Evolutionary conservation across 1,140 invertebrate genomes (phyloP), one percentile per base, ranked within the genome.

Genomic region (Zaprionus taronus): DNA sequence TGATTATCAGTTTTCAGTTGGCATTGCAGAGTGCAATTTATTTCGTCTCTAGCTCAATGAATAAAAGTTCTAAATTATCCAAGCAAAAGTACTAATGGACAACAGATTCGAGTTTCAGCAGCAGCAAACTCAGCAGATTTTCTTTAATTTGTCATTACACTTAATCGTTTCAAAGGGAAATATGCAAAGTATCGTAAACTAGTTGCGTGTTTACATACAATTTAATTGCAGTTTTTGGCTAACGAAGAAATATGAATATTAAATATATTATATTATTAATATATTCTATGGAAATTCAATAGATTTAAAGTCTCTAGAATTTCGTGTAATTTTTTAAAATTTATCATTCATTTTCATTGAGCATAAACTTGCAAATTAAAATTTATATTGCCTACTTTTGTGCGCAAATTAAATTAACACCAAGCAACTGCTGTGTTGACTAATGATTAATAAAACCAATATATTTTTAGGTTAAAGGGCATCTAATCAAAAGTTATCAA

Each of bases 1-100:
- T 72, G 56, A 72, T 67, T 77, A 77, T 67, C 74, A 62, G 47
- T 66, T 72, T 17, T 47, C 41, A 47, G 47, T 44, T 22, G 44
- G 9, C 12, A 53, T 41, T 34, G 57, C 53, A 62, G 64, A 72
- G 56, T 77, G 62, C 41, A 17, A 58, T 60, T 24, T 20, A 57
- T 44, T 57, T 34, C 15, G 51, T 65, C 61, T 57, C 31, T 17
- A 17, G 26, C 28, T 56, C 60, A 63, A 65, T 67, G 63, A 17
- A 57, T 58, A 49, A 41, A 75, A 64, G 60, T 58, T 70, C 63
- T 47, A 55, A 72, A 36, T 61, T 72, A 65, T 65, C 56, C 51
- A 51, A 55, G 51, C 55, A n/a, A 12, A 51, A 51, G 15, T 22
- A 49, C 53, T 65, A 71, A 76, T 58, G 53, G 17, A 31, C 53